Percentiles rank a stretch among this genome's conserved stretches.
These are phyloP conservation scores for Drosophila falleni DNA, from an alignment of 2,888 invertebrate species.

Conservation along the genomic window DNA sequence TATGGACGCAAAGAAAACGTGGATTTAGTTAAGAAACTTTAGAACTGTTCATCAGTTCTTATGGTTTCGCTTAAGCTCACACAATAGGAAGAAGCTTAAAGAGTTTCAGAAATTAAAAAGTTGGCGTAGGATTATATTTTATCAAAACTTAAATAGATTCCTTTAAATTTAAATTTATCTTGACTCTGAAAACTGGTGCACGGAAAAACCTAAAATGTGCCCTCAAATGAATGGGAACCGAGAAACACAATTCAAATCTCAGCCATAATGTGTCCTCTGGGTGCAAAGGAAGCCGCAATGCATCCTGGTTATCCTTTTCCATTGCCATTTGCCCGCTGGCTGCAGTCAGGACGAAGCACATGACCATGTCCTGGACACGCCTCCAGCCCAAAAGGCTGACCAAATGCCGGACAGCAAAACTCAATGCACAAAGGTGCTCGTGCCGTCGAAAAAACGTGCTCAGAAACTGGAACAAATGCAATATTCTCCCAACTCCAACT, in stretches of 20 bases:
- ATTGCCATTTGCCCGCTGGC: conserved; percentile 15
- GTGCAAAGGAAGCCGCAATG: conserved; percentile 47
- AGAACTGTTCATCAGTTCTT: conserved; percentile 26
- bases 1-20: conserved; percentile 35
- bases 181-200: background rate
- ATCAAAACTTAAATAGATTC: background rate
- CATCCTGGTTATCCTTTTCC: conserved; percentile 41
- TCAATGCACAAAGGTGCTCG: conserved; percentile 65
- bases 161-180: background rate
- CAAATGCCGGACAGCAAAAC: conserved; percentile 62
- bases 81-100: conserved; percentile 19
- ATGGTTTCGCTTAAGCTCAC: conserved; percentile 11
- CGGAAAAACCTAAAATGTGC: conserved; percentile 3
- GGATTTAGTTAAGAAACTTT: conserved; percentile 35
- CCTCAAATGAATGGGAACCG: conserved; percentile 11
- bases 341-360: conserved; percentile 22
- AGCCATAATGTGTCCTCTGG: conserved; percentile 68
- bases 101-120: conserved; percentile 5
- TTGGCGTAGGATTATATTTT: background rate
- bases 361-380: conserved; percentile 54
- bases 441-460: conserved; percentile 52
- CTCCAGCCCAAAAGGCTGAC: conserved; percentile 50
- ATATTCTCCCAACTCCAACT: conserved; percentile 1
- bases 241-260: conserved; percentile 58
- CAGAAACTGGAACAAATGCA: conserved; percentile 72